phyloP scores from a whole-genome alignment of 2,888 invertebrate genomes.

The Adineta ricciae region DNA sequence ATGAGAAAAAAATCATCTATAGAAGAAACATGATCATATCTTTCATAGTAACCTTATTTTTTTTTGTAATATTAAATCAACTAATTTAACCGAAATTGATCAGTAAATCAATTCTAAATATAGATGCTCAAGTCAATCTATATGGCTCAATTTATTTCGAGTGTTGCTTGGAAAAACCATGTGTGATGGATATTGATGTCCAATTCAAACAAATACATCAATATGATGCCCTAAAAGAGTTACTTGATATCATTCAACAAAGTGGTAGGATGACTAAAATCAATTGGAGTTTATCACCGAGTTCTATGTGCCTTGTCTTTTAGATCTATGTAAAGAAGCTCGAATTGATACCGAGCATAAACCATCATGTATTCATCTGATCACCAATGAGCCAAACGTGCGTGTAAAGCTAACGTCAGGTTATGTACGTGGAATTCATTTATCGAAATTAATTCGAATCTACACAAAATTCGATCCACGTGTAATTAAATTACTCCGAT shows the following conservation, averaged over 20 bases:
- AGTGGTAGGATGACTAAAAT: not conserved
- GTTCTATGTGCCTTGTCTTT: too few relatives aligned
- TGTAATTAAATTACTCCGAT: constrained; percentile 4
- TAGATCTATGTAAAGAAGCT: not conserved
- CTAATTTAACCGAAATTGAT: too few relatives aligned
- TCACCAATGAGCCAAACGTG: not conserved
- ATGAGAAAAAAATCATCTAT: not conserved
- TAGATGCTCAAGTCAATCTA: not conserved
- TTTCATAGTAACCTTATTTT: not conserved
- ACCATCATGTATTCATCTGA: constrained; percentile 16
- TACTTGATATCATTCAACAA: not conserved
- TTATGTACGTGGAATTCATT: not conserved
- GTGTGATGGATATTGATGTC: constrained; percentile 5
- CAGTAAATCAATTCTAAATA: too few relatives aligned
- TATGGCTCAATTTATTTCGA: not conserved
- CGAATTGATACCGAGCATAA: not conserved
- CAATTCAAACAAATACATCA: not conserved
- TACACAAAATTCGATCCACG: constrained; percentile 4
- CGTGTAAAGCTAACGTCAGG: not conserved
- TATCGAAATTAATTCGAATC: constrained; percentile 20
- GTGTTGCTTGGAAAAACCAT: not conserved
- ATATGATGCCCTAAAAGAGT: not conserved
- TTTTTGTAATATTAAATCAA: not conserved
- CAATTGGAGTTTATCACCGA: too few relatives aligned
- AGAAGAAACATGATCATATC: not conserved